These are phyloP conservation scores for Megathymus violae DNA, from an alignment of 1,140 invertebrate species.

Conservation along the genomic window DNA sequence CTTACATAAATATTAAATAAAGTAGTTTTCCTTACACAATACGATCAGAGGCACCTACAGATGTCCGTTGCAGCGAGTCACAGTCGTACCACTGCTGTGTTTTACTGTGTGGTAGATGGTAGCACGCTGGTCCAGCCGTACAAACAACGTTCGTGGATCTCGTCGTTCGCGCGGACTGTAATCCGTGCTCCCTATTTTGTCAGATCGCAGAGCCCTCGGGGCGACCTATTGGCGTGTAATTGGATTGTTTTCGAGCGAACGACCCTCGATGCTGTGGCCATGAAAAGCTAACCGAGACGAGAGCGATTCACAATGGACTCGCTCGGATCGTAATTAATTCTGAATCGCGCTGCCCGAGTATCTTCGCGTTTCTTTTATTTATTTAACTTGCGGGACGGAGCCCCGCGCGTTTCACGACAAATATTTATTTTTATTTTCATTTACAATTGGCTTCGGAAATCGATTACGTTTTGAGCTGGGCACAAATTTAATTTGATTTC, in stretches of 20 bases:
- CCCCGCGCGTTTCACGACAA: background rate
- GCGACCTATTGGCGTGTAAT: conserved; percentile 32
- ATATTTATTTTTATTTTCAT: conserved; percentile 18
- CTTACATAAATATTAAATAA: no score
- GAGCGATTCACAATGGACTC: conserved; percentile 16
- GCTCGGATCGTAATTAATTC: conserved; percentile 32
- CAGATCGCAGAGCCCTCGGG: conserved; percentile 25
- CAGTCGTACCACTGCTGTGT: no score
- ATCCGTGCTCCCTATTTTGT: conserved; percentile 32
- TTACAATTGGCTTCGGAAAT: conserved; percentile 4
- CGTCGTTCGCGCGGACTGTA: conserved; percentile 10
- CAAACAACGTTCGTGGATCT: background rate
- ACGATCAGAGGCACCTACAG: no score
- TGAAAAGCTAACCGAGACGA: conserved; percentile 23
- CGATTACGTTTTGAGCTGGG: background rate
- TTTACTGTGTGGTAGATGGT: no score
- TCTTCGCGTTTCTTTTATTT: conserved; percentile 28
- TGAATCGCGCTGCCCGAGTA: conserved; percentile 23
- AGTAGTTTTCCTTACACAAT: no score
- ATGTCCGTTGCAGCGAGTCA: no score
- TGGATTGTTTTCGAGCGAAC: conserved; percentile 34
- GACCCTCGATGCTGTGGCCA: conserved; percentile 30
- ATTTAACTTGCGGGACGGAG: conserved; percentile 20
- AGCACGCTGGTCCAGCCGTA: no score
- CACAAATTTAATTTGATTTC: background rate